Conservation (phyloP, 2,797 vertebrate species). For the Neosalanx taihuensis region DNA sequence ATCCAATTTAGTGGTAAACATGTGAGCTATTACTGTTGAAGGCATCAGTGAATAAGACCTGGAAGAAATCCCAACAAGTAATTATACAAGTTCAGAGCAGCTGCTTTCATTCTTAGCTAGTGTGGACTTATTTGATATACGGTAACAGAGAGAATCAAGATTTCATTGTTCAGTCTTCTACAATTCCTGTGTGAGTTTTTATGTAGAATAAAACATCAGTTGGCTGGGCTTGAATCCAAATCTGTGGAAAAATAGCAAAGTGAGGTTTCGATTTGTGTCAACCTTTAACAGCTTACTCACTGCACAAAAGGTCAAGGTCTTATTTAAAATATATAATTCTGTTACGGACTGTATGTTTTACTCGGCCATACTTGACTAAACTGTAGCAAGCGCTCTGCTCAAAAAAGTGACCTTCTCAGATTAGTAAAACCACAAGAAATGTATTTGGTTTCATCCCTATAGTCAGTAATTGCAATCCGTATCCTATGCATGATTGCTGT, state of each 20-base stretch:
- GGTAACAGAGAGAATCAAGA: constrained; percentile 70
- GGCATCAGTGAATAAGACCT: constrained; percentile 60
- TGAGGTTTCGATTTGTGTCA: constrained; percentile 15
- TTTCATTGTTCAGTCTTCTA: constrained; percentile 13
- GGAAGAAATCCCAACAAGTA: constrained; percentile 67
- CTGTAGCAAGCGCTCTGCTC: no score
- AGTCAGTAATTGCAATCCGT: no score
- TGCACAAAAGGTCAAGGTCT: constrained; percentile 1
- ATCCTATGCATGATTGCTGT: no score
- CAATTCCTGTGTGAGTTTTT: background rate
- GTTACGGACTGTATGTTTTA: background rate
- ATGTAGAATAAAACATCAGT: background rate
- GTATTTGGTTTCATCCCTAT: no score
- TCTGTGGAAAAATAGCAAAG: constrained; percentile 14
- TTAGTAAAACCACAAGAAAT: no score
- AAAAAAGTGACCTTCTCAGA: no score
- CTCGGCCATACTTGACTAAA: no score
- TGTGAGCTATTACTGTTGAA: constrained; percentile 62
- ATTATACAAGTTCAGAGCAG: constrained; percentile 71
- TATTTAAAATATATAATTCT: background rate
- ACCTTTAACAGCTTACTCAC: constrained; percentile 20
- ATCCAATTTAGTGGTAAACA: constrained; percentile 63
- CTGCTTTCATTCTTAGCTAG: constrained; percentile 64
- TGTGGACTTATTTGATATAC: constrained; percentile 62
- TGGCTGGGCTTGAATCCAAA: constrained; percentile 11